Conservation (phyloP, 2,113 vertebrate species). For the Leptobrachium leishanense region DNA sequence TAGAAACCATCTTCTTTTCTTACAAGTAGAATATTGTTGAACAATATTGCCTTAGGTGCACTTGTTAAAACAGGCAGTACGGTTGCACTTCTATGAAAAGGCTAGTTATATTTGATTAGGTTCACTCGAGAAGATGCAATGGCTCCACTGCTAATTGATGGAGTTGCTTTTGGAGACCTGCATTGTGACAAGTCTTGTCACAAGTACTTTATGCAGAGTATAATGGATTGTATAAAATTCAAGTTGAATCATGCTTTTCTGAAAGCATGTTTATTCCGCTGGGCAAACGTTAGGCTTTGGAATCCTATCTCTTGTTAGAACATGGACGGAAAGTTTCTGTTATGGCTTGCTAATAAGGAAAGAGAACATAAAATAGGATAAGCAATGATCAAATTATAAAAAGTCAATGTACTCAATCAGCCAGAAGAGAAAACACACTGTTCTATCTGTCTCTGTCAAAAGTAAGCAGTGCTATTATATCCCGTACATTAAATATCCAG, state of each 20-base stretch:
- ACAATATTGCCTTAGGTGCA: slow-evolving; percentile 38
- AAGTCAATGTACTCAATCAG: background rate
- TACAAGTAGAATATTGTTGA: background rate
- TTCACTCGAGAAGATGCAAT: slow-evolving; percentile 38
- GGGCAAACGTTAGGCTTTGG: slow-evolving; percentile 31
- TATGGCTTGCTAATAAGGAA: slow-evolving; percentile 2
- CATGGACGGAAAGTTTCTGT: slow-evolving; percentile 5
- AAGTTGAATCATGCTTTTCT: slow-evolving; percentile 26
- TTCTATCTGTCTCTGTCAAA: too few species aligned
- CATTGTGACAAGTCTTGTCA: slow-evolving; percentile 45
- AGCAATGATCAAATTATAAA: background rate
- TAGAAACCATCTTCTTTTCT: slow-evolving; percentile 11
- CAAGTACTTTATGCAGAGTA: slow-evolving; percentile 30
- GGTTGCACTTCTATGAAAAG: slow-evolving; percentile 19
- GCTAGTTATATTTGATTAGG: slow-evolving; percentile 46
- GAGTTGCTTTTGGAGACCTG: slow-evolving; percentile 5
- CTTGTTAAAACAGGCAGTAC: slow-evolving; percentile 34
- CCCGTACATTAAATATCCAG: too few species aligned
- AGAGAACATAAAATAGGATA: background rate
- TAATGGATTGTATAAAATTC: slow-evolving; percentile 38
- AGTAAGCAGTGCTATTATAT: too few species aligned
- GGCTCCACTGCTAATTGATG: slow-evolving; percentile 40
- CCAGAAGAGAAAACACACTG: too few species aligned
- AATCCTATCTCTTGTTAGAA: slow-evolving; percentile 1
- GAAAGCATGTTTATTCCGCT: slow-evolving; percentile 26